A percentile compares a stretch with the other conserved stretches of the same genome.
Evolutionary conservation across 1,140 invertebrate species (phyloP).

Genomic region (Camponotus vicinus): DNA sequence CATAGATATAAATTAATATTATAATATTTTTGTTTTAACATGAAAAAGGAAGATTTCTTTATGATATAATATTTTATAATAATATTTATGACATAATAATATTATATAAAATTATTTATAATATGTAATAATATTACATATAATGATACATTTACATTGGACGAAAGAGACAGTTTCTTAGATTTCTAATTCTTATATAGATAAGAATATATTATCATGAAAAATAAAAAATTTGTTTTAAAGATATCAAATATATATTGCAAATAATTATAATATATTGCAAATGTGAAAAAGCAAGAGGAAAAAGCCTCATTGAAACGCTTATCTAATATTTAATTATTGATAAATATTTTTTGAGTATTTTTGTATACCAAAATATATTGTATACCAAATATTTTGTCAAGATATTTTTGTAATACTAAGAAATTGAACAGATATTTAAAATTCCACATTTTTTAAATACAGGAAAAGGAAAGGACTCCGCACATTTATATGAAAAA

Average conservation of each 20-base stretch:
- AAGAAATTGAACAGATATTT: neutral
- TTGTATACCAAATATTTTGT: too few relatives aligned
- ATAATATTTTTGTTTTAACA: neutral
- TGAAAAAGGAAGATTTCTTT: neutral
- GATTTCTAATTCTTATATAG: too few relatives aligned
- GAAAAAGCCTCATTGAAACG: neutral
- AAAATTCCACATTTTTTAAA: neutral
- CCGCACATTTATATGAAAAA: too few relatives aligned
- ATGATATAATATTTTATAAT: neutral
- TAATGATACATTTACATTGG: too few relatives aligned
- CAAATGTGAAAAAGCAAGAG: too few relatives aligned
- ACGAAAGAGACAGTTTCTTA: too few relatives aligned
- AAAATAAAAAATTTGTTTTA: neutral
- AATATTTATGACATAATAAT: too few relatives aligned
- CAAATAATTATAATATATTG: neutral
- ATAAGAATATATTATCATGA: neutral
- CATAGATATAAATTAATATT: neutral
- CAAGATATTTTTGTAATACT: neutral
- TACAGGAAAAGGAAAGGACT: too few relatives aligned
- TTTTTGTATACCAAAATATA: neutral
- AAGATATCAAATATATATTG: neutral
- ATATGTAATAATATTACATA: too few relatives aligned
- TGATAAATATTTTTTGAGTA: neutral
- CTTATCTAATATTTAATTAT: neutral
- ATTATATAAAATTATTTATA: too few relatives aligned